These are phyloP conservation scores for Benitochromis conjunctus DNA, from an alignment of 2,113 vertebrate genomes.

Conservation along the genomic window DNA sequence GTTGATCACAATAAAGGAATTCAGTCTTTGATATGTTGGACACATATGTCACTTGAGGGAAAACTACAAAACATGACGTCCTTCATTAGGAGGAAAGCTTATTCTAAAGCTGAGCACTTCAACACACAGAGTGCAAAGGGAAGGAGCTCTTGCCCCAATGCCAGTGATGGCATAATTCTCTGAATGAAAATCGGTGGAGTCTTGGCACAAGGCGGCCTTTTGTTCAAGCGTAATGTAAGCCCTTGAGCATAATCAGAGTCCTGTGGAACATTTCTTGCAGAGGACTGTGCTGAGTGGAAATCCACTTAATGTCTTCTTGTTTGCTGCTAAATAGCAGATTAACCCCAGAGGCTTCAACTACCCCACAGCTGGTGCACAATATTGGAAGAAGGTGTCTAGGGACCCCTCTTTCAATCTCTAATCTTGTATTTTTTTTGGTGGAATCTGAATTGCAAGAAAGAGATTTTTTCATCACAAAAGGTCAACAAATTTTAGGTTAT, in stretches of 20 bases:
- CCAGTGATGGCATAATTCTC: not conserved
- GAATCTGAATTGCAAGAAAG: not conserved
- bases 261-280: constrained; percentile 7
- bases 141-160: not conserved
- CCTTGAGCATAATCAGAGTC: constrained; percentile 15
- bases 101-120: not conserved
- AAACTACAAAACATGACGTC: not conserved
- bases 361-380: constrained; percentile 17
- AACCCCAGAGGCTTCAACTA: constrained; percentile 20
- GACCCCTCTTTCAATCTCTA: not conserved
- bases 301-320: constrained; percentile 37
- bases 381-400: constrained; percentile 23
- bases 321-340: constrained; percentile 58
- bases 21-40: not conserved
- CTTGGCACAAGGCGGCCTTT: constrained; percentile 7
- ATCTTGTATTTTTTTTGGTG: not conserved
- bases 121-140: not conserved
- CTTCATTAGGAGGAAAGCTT: not conserved
- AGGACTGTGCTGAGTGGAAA: constrained; percentile 22
- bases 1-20: not conserved
- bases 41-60: not conserved
- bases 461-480: not conserved
- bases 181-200: constrained; percentile 10
- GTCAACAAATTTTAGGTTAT: constrained; percentile 1
- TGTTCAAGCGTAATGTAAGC: not conserved